Percentiles rank a stretch among this genome's conserved stretches.
These are phyloP conservation scores for Lasioglossum leucozonium DNA, from an alignment of 2,888 invertebrate species.

Conservation along the genomic window DNA sequence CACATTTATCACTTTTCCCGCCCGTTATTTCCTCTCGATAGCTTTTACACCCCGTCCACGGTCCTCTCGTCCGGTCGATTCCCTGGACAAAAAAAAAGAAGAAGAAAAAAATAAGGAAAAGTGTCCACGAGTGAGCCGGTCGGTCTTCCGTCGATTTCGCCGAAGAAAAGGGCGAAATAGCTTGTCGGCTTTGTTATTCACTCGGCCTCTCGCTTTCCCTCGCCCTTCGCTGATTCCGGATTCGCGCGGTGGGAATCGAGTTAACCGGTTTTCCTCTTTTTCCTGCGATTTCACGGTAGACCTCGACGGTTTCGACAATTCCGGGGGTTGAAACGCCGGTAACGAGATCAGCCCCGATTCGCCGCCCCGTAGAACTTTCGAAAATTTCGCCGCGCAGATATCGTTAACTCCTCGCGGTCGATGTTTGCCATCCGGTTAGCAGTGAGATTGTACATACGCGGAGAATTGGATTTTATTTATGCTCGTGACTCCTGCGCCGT, in stretches of 20 bases:
- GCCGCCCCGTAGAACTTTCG: not conserved
- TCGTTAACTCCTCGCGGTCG: not conserved
- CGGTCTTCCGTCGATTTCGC: constrained; percentile 32
- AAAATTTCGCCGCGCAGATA: not conserved
- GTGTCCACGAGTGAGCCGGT: constrained; percentile 12
- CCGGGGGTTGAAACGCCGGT: not conserved
- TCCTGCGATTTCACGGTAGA: not conserved
- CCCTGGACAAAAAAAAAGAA: constrained; percentile 25
- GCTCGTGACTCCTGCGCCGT: too few relatives aligned
- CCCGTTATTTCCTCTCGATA: constrained; percentile 63
- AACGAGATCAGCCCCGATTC: not conserved
- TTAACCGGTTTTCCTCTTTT: not conserved
- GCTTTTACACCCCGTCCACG: constrained; percentile 53
- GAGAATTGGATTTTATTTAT: too few relatives aligned
- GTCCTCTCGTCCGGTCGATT: constrained; percentile 40
- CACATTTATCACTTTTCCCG: constrained; percentile 58
- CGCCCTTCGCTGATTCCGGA: not conserved
- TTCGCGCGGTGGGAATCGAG: not conserved
- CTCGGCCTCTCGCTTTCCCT: accelerated
- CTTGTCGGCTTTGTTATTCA: constrained; percentile 20
- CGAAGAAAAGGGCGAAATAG: constrained; percentile 16
- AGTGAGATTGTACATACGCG: not conserved
- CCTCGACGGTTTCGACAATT: not conserved
- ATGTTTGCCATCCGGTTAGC: not conserved
- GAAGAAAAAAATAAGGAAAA: not conserved